phyloP scores from a whole-genome alignment of 2,888 invertebrate species.

The Bhutanitis thaidina region DNA sequence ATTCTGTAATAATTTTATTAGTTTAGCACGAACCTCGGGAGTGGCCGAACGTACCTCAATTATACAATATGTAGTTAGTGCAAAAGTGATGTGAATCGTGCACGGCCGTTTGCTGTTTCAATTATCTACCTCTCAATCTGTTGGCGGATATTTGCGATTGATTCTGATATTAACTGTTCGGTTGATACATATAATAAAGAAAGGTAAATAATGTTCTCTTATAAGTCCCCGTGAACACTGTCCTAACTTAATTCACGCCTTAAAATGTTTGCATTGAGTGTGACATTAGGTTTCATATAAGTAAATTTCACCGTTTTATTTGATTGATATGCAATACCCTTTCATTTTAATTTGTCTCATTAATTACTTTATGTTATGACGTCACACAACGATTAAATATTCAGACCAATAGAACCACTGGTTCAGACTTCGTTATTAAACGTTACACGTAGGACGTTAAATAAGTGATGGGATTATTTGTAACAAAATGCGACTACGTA shows the following conservation, averaged over 20 bases:
- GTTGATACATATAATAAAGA: neutral
- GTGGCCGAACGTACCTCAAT: neutral
- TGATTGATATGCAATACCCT: neutral
- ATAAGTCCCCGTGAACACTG: no score
- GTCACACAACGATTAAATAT: no score
- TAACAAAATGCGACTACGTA: no score
- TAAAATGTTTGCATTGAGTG: neutral
- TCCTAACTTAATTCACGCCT: no score
- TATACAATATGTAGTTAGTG: constrained; percentile 8
- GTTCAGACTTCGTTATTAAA: no score
- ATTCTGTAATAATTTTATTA: neutral
- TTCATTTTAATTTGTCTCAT: no score
- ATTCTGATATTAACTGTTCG: neutral
- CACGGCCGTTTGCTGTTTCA: neutral
- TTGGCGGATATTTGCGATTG: neutral
- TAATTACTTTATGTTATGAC: no score
- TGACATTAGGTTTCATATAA: neutral
- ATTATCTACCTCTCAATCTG: neutral
- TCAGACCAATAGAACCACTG: no score
- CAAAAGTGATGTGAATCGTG: neutral
- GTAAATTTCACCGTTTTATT: neutral
- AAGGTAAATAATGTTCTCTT: neutral
- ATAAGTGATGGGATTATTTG: no score
- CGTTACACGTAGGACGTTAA: no score
- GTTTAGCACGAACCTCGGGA: constrained; percentile 1